These are phyloP conservation scores for Rhea pennata DNA, from an alignment of 2,113 vertebrate genomes.

Conservation along the genomic window DNA sequence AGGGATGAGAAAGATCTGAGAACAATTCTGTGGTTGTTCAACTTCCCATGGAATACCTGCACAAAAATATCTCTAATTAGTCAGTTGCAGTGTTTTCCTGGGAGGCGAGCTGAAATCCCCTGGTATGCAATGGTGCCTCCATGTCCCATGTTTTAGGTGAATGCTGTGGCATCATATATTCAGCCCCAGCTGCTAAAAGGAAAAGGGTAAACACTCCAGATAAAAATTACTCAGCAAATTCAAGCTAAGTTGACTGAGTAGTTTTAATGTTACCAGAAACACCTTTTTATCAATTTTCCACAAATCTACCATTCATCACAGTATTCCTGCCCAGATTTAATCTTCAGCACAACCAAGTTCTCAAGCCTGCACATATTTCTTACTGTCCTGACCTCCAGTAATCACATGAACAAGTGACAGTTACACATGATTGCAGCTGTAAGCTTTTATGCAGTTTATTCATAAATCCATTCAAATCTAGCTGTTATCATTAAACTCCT, in stretches of 20 bases:
- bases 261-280: background rate
- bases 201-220: background rate
- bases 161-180: background rate
- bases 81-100: background rate
- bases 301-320: background rate
- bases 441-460: conserved; percentile 34
- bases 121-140: background rate
- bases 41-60: background rate
- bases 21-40: background rate
- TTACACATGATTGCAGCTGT: conserved; percentile 20
- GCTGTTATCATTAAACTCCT: background rate
- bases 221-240: background rate
- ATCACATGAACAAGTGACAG: conserved; percentile 24
- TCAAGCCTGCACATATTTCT: background rate
- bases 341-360: background rate
- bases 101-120: background rate
- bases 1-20: background rate
- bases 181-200: background rate
- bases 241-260: background rate
- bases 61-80: background rate
- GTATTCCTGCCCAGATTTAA: background rate
- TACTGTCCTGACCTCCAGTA: conserved; percentile 11
- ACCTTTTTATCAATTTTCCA: background rate
- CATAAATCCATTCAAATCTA: conserved; percentile 29
- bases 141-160: background rate